Base-by-base conservation (phyloP, 2,113 vertebrate species). In the Clarias magur region DNA sequence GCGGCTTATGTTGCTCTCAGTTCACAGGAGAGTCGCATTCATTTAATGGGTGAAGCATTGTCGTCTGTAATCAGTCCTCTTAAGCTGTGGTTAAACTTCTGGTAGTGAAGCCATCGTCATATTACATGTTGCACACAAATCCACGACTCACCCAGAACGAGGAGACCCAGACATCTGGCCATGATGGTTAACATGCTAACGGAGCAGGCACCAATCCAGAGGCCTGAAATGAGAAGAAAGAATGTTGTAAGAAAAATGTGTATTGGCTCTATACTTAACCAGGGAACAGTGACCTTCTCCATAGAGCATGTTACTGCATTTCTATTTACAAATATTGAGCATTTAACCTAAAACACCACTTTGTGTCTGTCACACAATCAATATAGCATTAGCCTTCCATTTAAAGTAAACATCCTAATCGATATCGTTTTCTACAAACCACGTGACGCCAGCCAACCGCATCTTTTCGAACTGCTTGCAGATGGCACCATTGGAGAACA, bases 111-210 rank as follows among this genome's bases (percentile, higher is more conserved):
- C 59, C 21, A 85, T 82, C 19, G 65, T 67, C 38, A 54, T 48
- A 63, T 72, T 30, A 82, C 21, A 54, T 56, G 12, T 57, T 57
- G 8, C 19, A 83, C 48, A 60, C 15, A 79, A 75, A 68, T 79
- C 23, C 0, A 70, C 8, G 25, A 94, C 95, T 95, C 90, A 96
- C 95, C 93, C 80, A 94, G 90, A 42, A 93, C 0, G 67, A 95
- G 85, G 82, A 95, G 88, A 87, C 86, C 88, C 86, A 93, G 83
- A 84, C 54, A 80, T 63, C 88, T 57, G 25, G 88, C 72, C 93
- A 91, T 94, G 87, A 53, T 78, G 86, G 86, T 3, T 87, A 78
- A 91, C 91, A 72, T 56, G 80, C 48, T 88, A 80, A 86, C 17
- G 62, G 60, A 82, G 87, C 89, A 84, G 67, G 63, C 82, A 80